phyloP scores from a whole-genome alignment of 2,797 vertebrate species.

The Schizopygopsis malacanthus region DNA sequence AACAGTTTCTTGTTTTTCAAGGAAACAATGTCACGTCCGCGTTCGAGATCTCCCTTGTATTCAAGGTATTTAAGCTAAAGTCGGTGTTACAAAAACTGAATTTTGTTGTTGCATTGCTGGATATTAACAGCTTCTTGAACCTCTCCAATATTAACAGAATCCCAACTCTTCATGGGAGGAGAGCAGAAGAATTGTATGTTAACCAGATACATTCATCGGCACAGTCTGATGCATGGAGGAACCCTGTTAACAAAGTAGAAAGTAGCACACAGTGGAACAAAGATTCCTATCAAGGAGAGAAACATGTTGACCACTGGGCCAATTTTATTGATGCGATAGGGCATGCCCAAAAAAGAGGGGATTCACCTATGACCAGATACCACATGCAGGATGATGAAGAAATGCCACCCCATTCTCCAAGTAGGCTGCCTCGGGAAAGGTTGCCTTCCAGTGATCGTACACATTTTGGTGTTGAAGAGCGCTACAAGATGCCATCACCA shows the following conservation, averaged over 20 bases:
- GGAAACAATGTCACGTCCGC: constrained; percentile 76
- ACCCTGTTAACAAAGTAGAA: constrained; percentile 32
- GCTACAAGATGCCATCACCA: constrained; percentile 55
- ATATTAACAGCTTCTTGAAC: constrained; percentile 40
- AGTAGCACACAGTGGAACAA: constrained; percentile 45
- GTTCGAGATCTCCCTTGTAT: constrained; percentile 70
- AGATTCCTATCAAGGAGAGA: constrained; percentile 50
- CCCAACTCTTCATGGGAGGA: constrained; percentile 48
- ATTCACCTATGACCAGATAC: constrained; percentile 52
- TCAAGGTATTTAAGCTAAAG: constrained; percentile 68
- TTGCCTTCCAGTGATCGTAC: constrained; percentile 24
- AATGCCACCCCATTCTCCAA: constrained; percentile 56
- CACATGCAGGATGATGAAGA: constrained; percentile 60
- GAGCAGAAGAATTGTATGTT: constrained; percentile 47
- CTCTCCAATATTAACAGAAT: constrained; percentile 55
- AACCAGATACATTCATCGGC: constrained; percentile 37
- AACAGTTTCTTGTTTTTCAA: constrained; percentile 56
- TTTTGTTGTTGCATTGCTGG: constrained; percentile 1
- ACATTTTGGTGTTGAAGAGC: constrained; percentile 52
- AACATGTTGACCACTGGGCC: constrained; percentile 60
- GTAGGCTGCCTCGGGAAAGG: constrained; percentile 62
- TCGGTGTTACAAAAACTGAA: not conserved
- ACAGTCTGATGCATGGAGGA: constrained; percentile 54
- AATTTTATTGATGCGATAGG: constrained; percentile 62
- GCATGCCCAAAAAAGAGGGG: constrained; percentile 63